Conservation (phyloP, 1,140 invertebrate genomes). For the Paralvinella palmiformis region DNA sequence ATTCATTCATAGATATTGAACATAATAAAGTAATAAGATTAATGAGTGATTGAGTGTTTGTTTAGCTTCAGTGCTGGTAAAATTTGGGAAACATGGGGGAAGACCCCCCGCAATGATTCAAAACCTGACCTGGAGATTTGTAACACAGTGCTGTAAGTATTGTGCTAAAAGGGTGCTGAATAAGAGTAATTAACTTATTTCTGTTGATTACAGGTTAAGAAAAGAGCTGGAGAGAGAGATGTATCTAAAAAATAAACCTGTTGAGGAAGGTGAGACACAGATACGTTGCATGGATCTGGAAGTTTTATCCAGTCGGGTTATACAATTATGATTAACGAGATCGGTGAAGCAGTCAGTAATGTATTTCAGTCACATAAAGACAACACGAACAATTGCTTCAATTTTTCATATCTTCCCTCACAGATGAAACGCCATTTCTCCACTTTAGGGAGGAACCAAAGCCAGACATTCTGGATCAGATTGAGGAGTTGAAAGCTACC, state of each 20-base stretch:
- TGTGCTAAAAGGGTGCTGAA: no score
- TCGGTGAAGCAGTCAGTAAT: not conserved
- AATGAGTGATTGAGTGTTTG: no score
- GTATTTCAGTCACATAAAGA: not conserved
- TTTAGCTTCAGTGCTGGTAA: no score
- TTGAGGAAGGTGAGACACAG: slow-evolving; percentile 25
- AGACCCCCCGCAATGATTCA: no score
- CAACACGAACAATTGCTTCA: not conserved
- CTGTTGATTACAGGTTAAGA: slow-evolving; percentile 27
- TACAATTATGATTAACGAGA: not conserved
- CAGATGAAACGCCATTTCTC: not conserved
- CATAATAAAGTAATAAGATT: no score
- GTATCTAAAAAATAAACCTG: slow-evolving; percentile 27
- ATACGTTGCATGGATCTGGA: not conserved
- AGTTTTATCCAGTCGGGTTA: not conserved
- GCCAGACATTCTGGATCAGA: slow-evolving; percentile 28
- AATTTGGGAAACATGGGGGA: no score
- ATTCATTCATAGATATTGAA: no score
- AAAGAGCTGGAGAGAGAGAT: slow-evolving; percentile 29
- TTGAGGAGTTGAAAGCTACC: slow-evolving; percentile 38
- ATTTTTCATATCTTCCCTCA: not conserved
- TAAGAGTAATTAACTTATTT: no score
- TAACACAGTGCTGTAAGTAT: no score
- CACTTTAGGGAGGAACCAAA: not conserved
- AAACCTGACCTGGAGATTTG: no score